Base-by-base conservation (phyloP, 2,888 invertebrate genomes). In the Rhagonycha fulva region DNA sequence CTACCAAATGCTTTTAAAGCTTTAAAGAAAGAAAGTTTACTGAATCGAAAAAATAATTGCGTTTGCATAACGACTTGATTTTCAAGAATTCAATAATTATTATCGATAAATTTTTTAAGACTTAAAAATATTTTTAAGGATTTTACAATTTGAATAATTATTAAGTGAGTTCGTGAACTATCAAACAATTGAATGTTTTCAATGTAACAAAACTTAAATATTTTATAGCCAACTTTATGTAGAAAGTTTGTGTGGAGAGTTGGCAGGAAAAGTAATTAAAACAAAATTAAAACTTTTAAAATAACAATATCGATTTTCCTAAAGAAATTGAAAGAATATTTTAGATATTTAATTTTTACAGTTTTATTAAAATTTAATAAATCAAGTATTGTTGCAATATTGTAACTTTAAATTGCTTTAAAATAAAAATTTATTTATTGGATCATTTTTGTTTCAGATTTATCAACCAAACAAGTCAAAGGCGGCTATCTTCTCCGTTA, bases 401-500 rank as follows among this genome's bases (percentile, higher is more conserved):
- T 47, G 7, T 47, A n/a, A 47, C 0, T 32, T 12, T 12, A 11
- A 2, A 28, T n/a, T 47, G 47, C n/a, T 47, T 9, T n/a, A 47
- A 67, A 26, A 14, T 67, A 10, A 67, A 19, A 9, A 26, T 3
- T n/a, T 67, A 14, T 26, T 26, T 67, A 5, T 9, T 26, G 9
- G 12, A 69, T 14, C 23, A 28, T 76, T 78, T 77, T 78, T 80
- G 76, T 87, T 87, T 71, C 86, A 88, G 88, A 83, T 82, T 82
- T 85, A 81, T 83, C 80, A 12, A 84, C 92, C 75, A 93, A 93
- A 85, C 94, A 93, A 87, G 90, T 94, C 83, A 94, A 94, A 87
- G 93, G 93, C 76, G 94, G 94, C 67, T 94, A 94, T 86, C 91
- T 94, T 87, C 89, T 94, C 72, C 91, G 94, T 79, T 94, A 94